Base-by-base conservation (phyloP, 2,888 invertebrate genomes). In the Zaprionus obscuricornis region DNA sequence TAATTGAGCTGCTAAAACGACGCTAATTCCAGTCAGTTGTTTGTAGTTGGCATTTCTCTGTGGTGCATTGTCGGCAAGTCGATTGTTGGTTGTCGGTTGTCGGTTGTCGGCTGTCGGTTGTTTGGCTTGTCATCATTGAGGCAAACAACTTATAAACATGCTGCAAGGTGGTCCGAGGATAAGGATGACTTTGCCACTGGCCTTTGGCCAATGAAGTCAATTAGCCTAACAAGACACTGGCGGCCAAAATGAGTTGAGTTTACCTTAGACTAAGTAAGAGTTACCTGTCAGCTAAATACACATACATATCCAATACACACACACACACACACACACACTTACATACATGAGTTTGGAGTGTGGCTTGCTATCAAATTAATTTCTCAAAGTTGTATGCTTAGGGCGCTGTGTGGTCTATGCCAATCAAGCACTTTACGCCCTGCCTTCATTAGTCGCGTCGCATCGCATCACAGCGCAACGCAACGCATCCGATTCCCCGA, bases 151-250 rank as follows among this genome's bases (percentile, higher is more conserved):
- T 69, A 73, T 69, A 68, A 68, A 63, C 62, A 78, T 66, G 55
- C 72, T n/a, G 55, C 83, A 75, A 71, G 85, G 78, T 78, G 78
- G 78, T 78, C 78, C 58, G n/a, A n/a, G n/a, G 17, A 27, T 22
- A 46, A 10, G 4, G 5, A 4, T 4, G 18, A 39, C 36, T 20
- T 47, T 33, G 24, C 40, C 29, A 29, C 22, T 40, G 46, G 37
- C 24, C 29, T 26, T 22, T 43, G 68, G 46, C 69, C 60, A 50
- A 56, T 57, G 76, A 73, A 79, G 76, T 87, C 88, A 88, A 88
- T 87, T 88, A 87, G 88, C 86, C 86, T 81, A 88, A 87, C 88
- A 85, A 87, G 87, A 77, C 85, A 85, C n/a, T n/a, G 63, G 40
- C 66, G 40, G 39, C 73, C 64, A 70, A 77, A 78, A 56, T 58